Evolutionary conservation across 2,113 vertebrate genomes (phyloP), one percentile per base, ranked within the genome.

Genomic region (Thermophis baileyi): DNA sequence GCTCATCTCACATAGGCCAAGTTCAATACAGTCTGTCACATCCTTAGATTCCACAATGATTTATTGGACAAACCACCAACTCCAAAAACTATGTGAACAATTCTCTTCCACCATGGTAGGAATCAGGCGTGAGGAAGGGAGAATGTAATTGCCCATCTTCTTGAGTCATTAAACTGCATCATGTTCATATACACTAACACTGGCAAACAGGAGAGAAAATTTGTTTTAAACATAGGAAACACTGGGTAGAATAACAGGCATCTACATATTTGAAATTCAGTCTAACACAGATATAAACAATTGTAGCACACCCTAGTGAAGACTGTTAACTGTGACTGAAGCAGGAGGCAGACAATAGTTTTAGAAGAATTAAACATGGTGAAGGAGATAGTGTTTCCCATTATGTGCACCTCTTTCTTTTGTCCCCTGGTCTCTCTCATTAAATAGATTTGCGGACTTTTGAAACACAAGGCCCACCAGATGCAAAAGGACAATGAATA

Each of bases 1-100:
- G 96, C 98, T 98, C 98, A 98, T 96, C 98, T 98, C 98, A 98
- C 97, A 98, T 97, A 97, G 98, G 97, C 98, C 98, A 98, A 98
- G 97, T 96, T 97, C 97, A 98, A 97, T 97, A 94, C 97, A 95
- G 97, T 97, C 97, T 97, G 97, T 95, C 96, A 98, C 89, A 95
- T 96, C 97, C 95, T 95, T 18, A 30, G 97, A 98, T 97, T 97
- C 97, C 97, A 97, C 96, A 97, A 97, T 98, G 98, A 98, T 98
- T 98, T 98, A 98, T 97, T 98, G 60, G 97, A 97, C 97, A 91
- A 91, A 91, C 86, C 93, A 92, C 92, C 6, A 60, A 94, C 95
- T 94, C 94, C 92, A 91, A 0, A 3, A 49, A 49, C 46, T 3
- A 35, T 94, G 95, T 86, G 92, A 94, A 51, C 51, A 90, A 89